Evolutionary conservation across 2,797 vertebrate species (phyloP), one percentile per base, ranked within the genome.

Genomic region (Semotilus atromaculatus): DNA sequence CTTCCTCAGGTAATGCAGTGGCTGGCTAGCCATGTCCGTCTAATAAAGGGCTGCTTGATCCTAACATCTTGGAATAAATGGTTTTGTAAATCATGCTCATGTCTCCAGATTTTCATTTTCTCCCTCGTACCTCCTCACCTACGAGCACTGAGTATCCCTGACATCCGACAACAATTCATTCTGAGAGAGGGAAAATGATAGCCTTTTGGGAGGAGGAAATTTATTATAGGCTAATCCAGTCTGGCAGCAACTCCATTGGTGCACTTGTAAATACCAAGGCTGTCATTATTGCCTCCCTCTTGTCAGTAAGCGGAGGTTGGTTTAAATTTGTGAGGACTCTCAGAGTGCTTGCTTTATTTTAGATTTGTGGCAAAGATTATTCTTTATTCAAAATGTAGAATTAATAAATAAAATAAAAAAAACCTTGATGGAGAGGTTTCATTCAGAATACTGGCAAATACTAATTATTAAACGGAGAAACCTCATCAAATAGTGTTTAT

Each of bases 41-140:
- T 89, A 85, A 88, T 90, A 87, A 87, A 83, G 80, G 40, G 45
- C 81, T 76, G 72, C 84, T 88, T 91, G 86, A 88, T 89, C 81
- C 60, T 66, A 76, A 80, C 80, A 71, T 86, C 80, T 78, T 34
- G 2, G 68, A 85, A 85, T 86, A 88, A 85, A 90, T 84, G 73
- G 78, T 81, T 87, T 87, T 80, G 83, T 83, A 89, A 88, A 70
- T 89, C 86, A 84, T 36, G 51, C 31, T 82, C 83, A 82, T 84
- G 82, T 83, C 84, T 76, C 86, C 14, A 45, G 55, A 71, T 83
- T 87, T 87, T 85, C 73, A 72, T 88, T 78, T 83, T 86, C 55
- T 82, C 23, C 38, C 83, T 58, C 79, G 23, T 80, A 77, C 38
- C 53, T 76, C 48, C 67, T 76, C 55, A 80, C 78, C 80, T 82